A percentile compares a stretch with the other conserved stretches of the same genome.
Conservation (phyloP, 2,888 invertebrate genomes). For the Meandrusa payeni region DNA sequence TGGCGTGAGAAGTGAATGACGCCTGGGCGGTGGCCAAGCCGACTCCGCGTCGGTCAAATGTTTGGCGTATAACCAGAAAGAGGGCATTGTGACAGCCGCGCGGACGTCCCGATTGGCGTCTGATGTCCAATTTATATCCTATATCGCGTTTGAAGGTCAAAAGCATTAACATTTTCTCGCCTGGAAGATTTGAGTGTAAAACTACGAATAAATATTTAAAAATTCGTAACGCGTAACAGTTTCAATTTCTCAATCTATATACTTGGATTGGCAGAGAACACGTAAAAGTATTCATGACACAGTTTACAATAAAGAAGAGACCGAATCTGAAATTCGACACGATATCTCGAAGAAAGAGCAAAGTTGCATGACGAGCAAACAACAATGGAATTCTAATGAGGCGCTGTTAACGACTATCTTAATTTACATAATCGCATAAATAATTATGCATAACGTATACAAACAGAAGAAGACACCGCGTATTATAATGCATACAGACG, state of each 20-base stretch:
- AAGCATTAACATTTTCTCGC: too few species aligned
- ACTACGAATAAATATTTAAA: too few species aligned
- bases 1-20: slow-evolving; percentile 47
- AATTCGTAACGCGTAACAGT: not conserved
- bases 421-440: slow-evolving; percentile 72
- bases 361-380: slow-evolving; percentile 50
- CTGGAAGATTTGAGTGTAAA: too few species aligned
- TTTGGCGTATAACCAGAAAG: slow-evolving; percentile 55
- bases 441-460: slow-evolving; percentile 67
- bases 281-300: slow-evolving; percentile 24
- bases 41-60: slow-evolving; percentile 36
- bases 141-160: slow-evolving; percentile 6
- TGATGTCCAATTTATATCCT: not conserved
- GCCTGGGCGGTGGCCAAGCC: slow-evolving; percentile 43
- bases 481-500: slow-evolving; percentile 40
- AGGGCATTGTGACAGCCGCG: slow-evolving; percentile 51
- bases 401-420: slow-evolving; percentile 59
- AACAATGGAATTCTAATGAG: slow-evolving; percentile 75
- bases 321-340: slow-evolving; percentile 48
- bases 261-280: slow-evolving; percentile 22
- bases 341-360: slow-evolving; percentile 53
- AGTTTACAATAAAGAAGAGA: slow-evolving; percentile 29
- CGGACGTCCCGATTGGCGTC: slow-evolving; percentile 32
- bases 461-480: slow-evolving; percentile 50
- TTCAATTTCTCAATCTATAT: too few species aligned